Evolutionary conservation across 1,140 invertebrate genomes (phyloP), one percentile per base, ranked within the genome.

Genomic region (Leguminivora glycinivorella): DNA sequence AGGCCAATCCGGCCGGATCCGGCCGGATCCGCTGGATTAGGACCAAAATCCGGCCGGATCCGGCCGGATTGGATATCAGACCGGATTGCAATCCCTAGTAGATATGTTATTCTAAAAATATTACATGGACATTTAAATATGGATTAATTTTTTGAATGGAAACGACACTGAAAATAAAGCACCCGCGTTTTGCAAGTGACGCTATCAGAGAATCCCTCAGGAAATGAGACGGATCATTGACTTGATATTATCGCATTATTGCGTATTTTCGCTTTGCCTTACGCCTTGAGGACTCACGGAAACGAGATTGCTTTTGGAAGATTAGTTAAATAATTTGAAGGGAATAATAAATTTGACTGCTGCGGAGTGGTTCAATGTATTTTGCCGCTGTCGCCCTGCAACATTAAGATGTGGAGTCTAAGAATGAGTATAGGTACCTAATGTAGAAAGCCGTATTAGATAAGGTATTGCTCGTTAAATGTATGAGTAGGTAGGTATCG

Each of bases 181-280:
- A 70, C 40, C 34, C n/a, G 58, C 38, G 25, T 63, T 66, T 63
- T 70, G 69, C 56, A 66, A 70, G 69, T 25, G 69, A 70, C 66
- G 69, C 69, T 70, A 70, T 70, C 68, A 14, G 29, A 63, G 26
- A 25, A 63, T 63, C 52, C 34, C 69, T 24, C 34, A 70, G 69
- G 69, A 70, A 70, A 70, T 70, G 69, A 70, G 69, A 66, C 69
- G 69, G 69, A 70, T 70, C 69, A 70, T 70, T 70, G 69, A 56
- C 38, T 34, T 31, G 69, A 70, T 70, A 70, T 70, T 70, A 70
- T 70, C 69, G 69, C 69, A 24, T 70, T 67, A 69, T 25, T 38
- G 29, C 40, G 66, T 43, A 58, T 70, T 72, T 72, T 70, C 58
- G 58, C 58, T 63, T 34, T 63, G 26, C 58, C 58, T 34, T 63